Percentiles rank a stretch among this genome's conserved stretches.
phyloP scores from a whole-genome alignment of 1,140 invertebrate species.

The Bemisia tabaci region DNA sequence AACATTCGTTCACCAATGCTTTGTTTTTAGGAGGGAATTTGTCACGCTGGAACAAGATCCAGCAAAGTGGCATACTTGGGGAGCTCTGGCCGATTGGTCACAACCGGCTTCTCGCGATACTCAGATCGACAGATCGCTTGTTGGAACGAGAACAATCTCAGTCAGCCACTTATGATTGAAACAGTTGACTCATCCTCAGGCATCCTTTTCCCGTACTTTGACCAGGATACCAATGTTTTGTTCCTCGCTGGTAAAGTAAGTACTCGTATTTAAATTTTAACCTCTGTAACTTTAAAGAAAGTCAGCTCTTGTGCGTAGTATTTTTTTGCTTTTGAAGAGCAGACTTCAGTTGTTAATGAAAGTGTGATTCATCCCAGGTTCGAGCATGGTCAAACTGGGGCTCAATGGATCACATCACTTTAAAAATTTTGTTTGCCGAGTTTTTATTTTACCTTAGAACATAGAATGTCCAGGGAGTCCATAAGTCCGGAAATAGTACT shows the following conservation, averaged over 20 bases:
- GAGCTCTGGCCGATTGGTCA: slow-evolving; percentile 56
- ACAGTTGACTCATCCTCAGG: slow-evolving; percentile 85
- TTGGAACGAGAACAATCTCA: slow-evolving; percentile 71
- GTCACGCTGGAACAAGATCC: slow-evolving; percentile 74
- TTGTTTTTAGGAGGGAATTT: slow-evolving; percentile 59
- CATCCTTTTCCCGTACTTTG: slow-evolving; percentile 84
- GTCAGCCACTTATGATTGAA: slow-evolving; percentile 57
- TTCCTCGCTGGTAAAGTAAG: slow-evolving; percentile 64
- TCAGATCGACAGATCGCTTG: slow-evolving; percentile 80
- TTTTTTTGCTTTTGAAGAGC: too few species aligned
- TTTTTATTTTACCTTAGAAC: neutral
- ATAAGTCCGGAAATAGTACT: neutral
- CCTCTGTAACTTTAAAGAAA: too few species aligned
- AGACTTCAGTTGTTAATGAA: too few species aligned
- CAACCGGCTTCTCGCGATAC: slow-evolving; percentile 79
- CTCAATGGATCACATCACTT: neutral
- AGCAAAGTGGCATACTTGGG: slow-evolving; percentile 82
- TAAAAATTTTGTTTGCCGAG: slow-evolving; percentile 5
- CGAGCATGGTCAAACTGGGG: too few species aligned
- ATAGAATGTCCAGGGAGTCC: neutral
- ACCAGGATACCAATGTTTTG: slow-evolving; percentile 80
- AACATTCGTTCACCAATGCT: too few species aligned
- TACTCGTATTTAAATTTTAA: neutral
- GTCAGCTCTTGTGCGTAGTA: too few species aligned
- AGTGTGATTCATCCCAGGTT: too few species aligned